Base-by-base conservation (phyloP, 2,888 invertebrate genomes). In the Trissolcus japonicus region DNA sequence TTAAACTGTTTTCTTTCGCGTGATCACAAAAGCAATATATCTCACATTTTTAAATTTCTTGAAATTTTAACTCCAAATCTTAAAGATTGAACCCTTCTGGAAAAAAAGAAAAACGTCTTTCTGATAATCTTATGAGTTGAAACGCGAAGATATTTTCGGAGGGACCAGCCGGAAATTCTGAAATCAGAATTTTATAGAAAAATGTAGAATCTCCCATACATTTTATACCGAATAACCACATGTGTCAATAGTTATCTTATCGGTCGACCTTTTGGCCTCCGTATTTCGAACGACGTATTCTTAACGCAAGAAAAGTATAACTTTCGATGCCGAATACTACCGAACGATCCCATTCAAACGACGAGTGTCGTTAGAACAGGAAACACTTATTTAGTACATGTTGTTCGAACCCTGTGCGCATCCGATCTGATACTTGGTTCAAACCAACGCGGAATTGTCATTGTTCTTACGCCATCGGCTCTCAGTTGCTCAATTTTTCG, bases 341-440 rank as follows among this genome's bases (percentile, higher is more conserved):
- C 50, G 61, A 60, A 56, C 68, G 71, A 67, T 80, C 72, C 80
- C 84, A 86, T 85, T 86, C 83, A 83, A 82, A 80, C 80, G 81
- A 80, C 76, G 81, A 77, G 79, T 80, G 80, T 79, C 80, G 73
- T 77, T 79, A 79, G 80, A 81, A 82, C 86, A 87, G 87, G 87
- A 87, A 87, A 83, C 83, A 83, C 86, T 87, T 86, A 85, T 81
- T 87, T 87, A 87, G 84, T 72, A 71, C 66, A 61, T 71, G 78
- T 77, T 81, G 79, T 71, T 76, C 76, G 69, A 78, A 74, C 46
- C 76, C 67, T 53, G 81, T 77, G 81, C 69, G 79, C 74, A 78
- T 82, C 35, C 35, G 35, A 35, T 82, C 74, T 29, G 17, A 59
- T 53, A 43, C 59, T 65, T 43, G 57, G 16, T 48, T 66, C 51